phyloP scores from a whole-genome alignment of 30 jellyfish, hydroid and myxozoan genomes.

The Nemopilema nomurai region DNA sequence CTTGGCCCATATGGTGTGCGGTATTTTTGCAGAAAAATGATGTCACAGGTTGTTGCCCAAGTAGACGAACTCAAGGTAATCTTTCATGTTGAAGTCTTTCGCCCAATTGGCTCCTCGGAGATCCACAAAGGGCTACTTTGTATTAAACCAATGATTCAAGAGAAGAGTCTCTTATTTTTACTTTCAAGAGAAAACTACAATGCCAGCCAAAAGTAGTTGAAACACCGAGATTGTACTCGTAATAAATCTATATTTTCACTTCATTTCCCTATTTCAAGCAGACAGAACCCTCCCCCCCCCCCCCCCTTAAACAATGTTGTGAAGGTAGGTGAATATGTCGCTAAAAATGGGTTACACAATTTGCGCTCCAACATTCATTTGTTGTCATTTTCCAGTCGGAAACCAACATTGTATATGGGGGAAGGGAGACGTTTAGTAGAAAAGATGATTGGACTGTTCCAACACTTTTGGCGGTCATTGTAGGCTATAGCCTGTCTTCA shows the following conservation, averaged over 20 bases:
- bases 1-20: constrained; percentile 98
- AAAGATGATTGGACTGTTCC: background rate
- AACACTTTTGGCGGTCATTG: background rate
- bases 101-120: too few species aligned
- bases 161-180: too few species aligned
- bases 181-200: background rate
- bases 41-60: constrained; percentile 74
- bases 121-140: too few species aligned
- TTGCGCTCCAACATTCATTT: background rate
- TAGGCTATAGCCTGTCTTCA: too few species aligned
- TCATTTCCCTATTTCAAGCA: background rate
- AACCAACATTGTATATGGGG: background rate
- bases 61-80: constrained; percentile 85
- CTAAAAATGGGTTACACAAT: background rate
- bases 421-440: background rate
- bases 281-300: background rate
- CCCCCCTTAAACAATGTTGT: background rate
- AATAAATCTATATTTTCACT: too few species aligned
- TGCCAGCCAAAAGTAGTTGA: background rate
- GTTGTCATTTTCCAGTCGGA: background rate
- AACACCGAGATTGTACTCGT: background rate
- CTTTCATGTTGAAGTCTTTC: background rate
- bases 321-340: background rate
- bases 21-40: constrained; percentile 85
- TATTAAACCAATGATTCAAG: too few species aligned